Percentiles rank a stretch among this genome's conserved stretches.
These are phyloP conservation scores for Procavia capensis DNA, from an alignment of 2,113 vertebrate genomes.

Conservation along the genomic window DNA sequence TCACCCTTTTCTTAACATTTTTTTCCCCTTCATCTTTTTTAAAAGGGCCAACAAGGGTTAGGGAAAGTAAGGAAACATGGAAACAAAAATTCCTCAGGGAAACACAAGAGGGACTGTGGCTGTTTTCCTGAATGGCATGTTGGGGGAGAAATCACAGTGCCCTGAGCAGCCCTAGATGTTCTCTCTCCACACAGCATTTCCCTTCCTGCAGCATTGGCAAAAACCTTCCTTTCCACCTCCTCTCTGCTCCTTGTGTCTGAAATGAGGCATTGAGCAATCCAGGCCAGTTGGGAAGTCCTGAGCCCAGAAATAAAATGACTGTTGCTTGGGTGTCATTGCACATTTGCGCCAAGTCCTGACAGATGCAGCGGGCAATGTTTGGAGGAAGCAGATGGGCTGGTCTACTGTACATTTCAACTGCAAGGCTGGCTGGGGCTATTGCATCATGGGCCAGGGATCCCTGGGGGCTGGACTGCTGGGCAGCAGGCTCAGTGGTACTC, in stretches of 20 bases:
- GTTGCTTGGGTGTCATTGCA: constrained; percentile 40
- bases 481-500: neutral
- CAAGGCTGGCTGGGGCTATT: neutral
- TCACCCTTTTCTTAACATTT: neutral
- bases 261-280: constrained; percentile 31
- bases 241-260: neutral
- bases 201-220: neutral
- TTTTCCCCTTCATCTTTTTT: neutral
- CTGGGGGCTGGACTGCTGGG: neutral
- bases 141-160: constrained; percentile 25
- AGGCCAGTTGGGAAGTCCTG: constrained; percentile 49
- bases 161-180: neutral
- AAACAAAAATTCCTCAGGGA: neutral
- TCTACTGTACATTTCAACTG: constrained; percentile 49
- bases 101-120: neutral
- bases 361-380: neutral
- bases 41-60: neutral
- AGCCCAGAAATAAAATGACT: constrained; percentile 70
- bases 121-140: neutral
- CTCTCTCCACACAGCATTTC: neutral
- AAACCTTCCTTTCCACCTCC: neutral
- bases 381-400: constrained; percentile 74
- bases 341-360: neutral
- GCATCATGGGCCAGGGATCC: constrained; percentile 25
- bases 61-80: neutral